Evolutionary conservation across 2,113 vertebrate species (phyloP).

Genomic region (Cathartes aura): DNA sequence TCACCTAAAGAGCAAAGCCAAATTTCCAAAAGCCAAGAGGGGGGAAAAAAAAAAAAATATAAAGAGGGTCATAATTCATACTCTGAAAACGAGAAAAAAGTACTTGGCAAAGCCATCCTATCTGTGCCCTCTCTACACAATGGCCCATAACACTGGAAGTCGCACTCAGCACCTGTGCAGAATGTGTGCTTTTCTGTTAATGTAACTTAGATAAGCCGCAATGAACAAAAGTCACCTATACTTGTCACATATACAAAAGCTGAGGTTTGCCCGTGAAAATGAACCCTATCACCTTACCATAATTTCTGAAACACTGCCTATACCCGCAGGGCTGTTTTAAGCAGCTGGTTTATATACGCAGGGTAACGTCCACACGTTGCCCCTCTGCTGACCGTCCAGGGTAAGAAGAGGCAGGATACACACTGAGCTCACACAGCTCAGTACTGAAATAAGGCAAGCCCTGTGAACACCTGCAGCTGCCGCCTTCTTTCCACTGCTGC

Average conservation of each 20-base stretch:
- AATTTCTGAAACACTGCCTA: background rate
- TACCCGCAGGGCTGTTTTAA: background rate
- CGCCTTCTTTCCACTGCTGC: accelerated
- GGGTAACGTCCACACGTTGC: background rate
- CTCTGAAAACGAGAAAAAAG: background rate
- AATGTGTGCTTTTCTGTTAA: background rate
- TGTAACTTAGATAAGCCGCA: background rate
- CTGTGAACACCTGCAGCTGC: background rate
- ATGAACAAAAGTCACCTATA: background rate
- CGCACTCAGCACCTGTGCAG: background rate
- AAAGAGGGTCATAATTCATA: background rate
- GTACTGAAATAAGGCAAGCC: background rate
- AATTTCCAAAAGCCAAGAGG: background rate
- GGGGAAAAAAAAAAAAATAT: background rate
- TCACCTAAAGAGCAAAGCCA: background rate
- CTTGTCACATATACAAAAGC: background rate
- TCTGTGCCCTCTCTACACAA: background rate
- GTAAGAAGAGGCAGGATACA: background rate
- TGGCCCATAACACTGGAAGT: background rate
- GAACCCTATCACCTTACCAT: background rate
- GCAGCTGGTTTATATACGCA: background rate
- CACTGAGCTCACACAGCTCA: background rate
- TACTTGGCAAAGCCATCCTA: background rate
- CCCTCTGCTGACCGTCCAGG: background rate
- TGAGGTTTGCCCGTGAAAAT: background rate